Evolutionary conservation across 1,140 invertebrate genomes (phyloP), one percentile per base, ranked within the genome.

Genomic region (Sitodiplosis mosellana): DNA sequence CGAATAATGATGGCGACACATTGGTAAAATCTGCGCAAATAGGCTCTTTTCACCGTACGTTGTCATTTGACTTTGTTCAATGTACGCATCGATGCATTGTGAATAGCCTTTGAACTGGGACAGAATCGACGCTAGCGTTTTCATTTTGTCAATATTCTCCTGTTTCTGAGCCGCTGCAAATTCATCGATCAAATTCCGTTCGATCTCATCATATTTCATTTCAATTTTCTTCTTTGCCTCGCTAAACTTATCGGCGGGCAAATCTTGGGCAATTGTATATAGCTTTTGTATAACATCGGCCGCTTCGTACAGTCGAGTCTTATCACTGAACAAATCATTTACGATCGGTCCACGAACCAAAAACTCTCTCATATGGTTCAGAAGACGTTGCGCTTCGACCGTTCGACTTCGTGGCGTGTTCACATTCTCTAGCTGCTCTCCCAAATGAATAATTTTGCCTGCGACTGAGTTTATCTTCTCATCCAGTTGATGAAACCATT

Each of bases 281-380:
- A 99, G 68, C 61, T 99, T 98, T 67, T 97, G 91, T 56, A 99
- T 97, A 2, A 99, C 81, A 73, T 98, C 93, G n/a, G 95, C 95
- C 36, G 93, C 90, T 70, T 96, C 86, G 64, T 89, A 83, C 34
- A 98, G 67, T 79, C 81, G 80, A 49, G 74, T 75, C 52, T 84
- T 81, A 69, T 96, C 89, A 51, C 78, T 83, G 56, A 96, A 93
- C 20, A 95, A 73, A 45, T 85, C 78, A 54, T 87, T 87, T 10
- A 83, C 76, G 2, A 90, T 70, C 18, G 87, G 82, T 17, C 88
- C 89, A 50, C 86, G 81, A 43, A 79, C 80, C 1, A 97, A 66
- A 65, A 98, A 97, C 61, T 95, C 91, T 12, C 84, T 79, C 61
- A 98, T 83, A 67, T 97, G 88, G 54, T 81, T 85, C 70, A 99